Base-by-base conservation (phyloP, 1,140 invertebrate genomes). In the Drosophila azteca region DNA sequence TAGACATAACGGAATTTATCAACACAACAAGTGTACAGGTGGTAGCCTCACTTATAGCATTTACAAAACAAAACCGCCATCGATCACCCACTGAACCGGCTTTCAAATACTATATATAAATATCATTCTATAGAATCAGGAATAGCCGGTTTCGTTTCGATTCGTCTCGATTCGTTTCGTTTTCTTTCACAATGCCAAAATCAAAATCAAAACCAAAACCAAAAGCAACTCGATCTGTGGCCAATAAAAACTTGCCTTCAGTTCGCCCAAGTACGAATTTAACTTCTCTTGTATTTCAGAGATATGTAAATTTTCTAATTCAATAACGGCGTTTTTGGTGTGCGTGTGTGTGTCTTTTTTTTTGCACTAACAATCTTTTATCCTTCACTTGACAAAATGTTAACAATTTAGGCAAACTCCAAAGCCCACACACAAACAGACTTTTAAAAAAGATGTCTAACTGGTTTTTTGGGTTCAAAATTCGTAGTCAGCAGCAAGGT, bases 351-450 rank as follows among this genome's bases (percentile, higher is more conserved):
- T 50, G 8, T 67, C 60, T 68, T 15, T 76, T 58, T 74, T 83
- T 75, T 75, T 57, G 62, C 72, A 44, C 9, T 9, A 11, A 11
- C 31, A 68, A 39, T 53, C 35, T 75, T 39, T 46, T 54, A 75
- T 76, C 73, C 71, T 76, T 76, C 73, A 79, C 63, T 68, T 83
- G 80, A 68, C 71, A 77, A 79, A 68, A 67, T 66, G 71, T 65
- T 71, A 85, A 87, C 80, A 84, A 51, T 84, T 79, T 79, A 43
- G 50, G 60, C 55, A 68, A 67, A 80, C 50, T 45, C 44, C 7
- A 4, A 15, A 52, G 45, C 50, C 59, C 45, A 59, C 31, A 43
- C 55, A 73, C 41, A 41, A 41, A 9, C 22, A 29, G n/a, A 17
- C 15, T 26, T 26, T 4, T 31, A 11, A n/a, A 54, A 46, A 81